These are phyloP conservation scores for Ooceraea biroi DNA, from an alignment of 1,140 invertebrate genomes.

Conservation along the genomic window DNA sequence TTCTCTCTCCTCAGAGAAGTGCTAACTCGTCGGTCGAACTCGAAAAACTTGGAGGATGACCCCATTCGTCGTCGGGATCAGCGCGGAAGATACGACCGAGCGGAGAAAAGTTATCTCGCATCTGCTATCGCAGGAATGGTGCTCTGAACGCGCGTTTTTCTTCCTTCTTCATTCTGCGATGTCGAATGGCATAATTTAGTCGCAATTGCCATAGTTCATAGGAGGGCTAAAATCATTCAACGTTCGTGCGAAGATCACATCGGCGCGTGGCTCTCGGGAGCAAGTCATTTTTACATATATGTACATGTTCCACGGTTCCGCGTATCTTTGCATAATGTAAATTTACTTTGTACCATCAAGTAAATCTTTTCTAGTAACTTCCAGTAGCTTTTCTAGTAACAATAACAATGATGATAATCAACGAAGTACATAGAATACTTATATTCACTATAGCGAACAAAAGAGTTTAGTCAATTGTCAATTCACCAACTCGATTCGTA, in stretches of 20 bases:
- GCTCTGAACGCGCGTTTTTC: slow-evolving; percentile 52
- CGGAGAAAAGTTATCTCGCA: slow-evolving; percentile 66
- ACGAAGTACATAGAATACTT: too few relatives aligned
- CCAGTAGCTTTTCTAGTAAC: too few relatives aligned
- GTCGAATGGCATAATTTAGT: slow-evolving; percentile 63
- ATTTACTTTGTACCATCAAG: too few relatives aligned
- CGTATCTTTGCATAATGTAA: not conserved
- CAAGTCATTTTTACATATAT: slow-evolving; percentile 44
- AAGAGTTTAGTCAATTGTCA: slow-evolving; percentile 5
- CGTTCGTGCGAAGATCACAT: slow-evolving; percentile 40
- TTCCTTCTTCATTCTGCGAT: slow-evolving; percentile 48
- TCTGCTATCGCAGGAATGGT: slow-evolving; percentile 55
- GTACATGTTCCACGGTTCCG: slow-evolving; percentile 22
- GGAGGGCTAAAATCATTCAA: slow-evolving; percentile 31
- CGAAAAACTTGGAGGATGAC: slow-evolving; percentile 72
- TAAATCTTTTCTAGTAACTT: too few relatives aligned
- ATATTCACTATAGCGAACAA: slow-evolving; percentile 9
- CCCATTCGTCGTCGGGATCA: slow-evolving; percentile 68
- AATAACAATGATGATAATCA: too few relatives aligned
- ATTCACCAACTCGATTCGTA: not conserved
- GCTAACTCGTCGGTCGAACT: slow-evolving; percentile 53
- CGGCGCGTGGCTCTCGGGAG: not conserved
- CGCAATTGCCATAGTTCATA: slow-evolving; percentile 57
- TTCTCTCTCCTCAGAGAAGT: not conserved
- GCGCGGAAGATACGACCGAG: slow-evolving; percentile 41